Conservation (phyloP, 1,140 invertebrate species). For the Physella acuta region DNA sequence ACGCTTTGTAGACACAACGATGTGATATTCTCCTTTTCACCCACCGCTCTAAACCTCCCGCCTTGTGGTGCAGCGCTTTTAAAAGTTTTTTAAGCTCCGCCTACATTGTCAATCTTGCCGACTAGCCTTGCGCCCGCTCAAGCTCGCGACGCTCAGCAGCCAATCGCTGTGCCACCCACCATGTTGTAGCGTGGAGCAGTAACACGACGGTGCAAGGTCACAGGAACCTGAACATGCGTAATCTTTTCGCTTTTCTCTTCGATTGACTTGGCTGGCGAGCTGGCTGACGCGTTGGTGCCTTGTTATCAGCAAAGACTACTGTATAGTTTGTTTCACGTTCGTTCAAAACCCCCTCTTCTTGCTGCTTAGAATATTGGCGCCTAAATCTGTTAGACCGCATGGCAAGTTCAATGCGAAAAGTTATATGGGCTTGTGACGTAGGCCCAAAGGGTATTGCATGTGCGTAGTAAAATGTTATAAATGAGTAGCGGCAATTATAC, state of each 20-base stretch:
- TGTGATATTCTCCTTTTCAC: background rate
- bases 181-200: slow-evolving; percentile 14
- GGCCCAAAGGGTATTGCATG: too few relatives aligned
- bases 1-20: too few relatives aligned
- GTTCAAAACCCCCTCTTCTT: too few relatives aligned
- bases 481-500: too few relatives aligned
- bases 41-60: background rate
- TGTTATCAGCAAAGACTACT: too few relatives aligned
- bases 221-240: background rate
- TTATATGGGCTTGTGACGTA: too few relatives aligned
- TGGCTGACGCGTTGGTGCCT: too few relatives aligned
- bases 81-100: background rate
- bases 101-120: background rate
- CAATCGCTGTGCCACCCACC: slow-evolving; percentile 9
- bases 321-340: too few relatives aligned
- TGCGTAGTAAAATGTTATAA: too few relatives aligned
- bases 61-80: background rate
- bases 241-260: background rate
- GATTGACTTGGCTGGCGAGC: slow-evolving; percentile 14
- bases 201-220: slow-evolving; percentile 24
- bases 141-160: background rate
- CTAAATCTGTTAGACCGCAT: too few relatives aligned
- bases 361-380: too few relatives aligned
- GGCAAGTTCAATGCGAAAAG: too few relatives aligned
- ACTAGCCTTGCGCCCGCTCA: background rate